Evolutionary conservation across 2,113 vertebrate species (phyloP), one percentile per base, ranked within the genome.

Genomic region (Oxyura jamaicensis): DNA sequence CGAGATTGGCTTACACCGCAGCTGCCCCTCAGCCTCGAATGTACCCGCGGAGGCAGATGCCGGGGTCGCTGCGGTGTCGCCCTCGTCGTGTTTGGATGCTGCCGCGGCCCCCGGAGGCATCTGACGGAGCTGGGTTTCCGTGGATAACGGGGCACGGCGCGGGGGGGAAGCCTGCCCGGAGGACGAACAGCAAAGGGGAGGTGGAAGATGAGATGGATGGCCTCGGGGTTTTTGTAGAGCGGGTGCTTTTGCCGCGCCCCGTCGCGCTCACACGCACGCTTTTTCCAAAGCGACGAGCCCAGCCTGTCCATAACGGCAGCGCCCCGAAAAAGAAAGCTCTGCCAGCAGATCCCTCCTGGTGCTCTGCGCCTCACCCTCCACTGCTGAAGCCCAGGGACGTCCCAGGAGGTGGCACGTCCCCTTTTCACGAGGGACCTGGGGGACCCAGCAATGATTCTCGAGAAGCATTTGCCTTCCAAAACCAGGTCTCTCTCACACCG

Each of bases 261-360:
- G 0, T 10, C 33, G 79, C 3, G 1, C 63, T 65, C 10, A 1
- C 56, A 2, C 3, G 0, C 5, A 1, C 1, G 15, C 10, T 55
- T 80, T 41, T 60, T 60, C 86, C 91, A 63, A 67, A 84, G 46
- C 65, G 33, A 81, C 42, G 35, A 39, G 2, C 9, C 35, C 1
- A 0, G 29, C 8, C 55, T 8, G 7, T 33, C 46, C 8, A 29
- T 36, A 46, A 65, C 41, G 3, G 44, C 3, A 11, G 23, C 7
- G 13, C 12, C 56, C n/a, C 33, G 12, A 52, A 73, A 58, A 78
- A 62, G 26, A 31, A 80, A 28, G 50, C 44, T 18, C 66, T 44
- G 36, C 2, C 52, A 60, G 66, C 56, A 19, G 73, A 78, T 52
- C 77, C 42, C 66, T 74, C 33, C 7, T 18, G 6, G 33, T 42